phyloP scores from a whole-genome alignment of 2,888 invertebrate species.

The Sarcophaga rosellei region DNA sequence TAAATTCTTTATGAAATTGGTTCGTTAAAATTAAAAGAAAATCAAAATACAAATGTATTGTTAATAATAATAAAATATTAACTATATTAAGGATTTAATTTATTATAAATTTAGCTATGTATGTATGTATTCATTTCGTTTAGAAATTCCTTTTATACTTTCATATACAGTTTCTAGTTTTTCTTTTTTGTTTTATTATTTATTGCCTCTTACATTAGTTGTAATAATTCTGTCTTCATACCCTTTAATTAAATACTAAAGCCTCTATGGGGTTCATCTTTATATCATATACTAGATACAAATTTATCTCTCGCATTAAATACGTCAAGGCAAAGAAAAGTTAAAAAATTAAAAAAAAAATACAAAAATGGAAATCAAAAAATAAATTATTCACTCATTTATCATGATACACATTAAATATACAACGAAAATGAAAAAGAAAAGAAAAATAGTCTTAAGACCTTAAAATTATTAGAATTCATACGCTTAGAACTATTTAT shows the following conservation, averaged over 20 bases:
- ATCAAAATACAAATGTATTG: not conserved
- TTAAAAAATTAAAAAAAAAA: not conserved
- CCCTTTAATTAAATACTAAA: slow-evolving; percentile 45
- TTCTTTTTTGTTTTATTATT: no score
- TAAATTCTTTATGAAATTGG: not conserved
- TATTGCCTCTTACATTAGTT: slow-evolving; percentile 3
- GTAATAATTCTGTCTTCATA: slow-evolving; percentile 32
- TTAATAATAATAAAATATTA: not conserved
- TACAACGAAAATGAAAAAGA: not conserved
- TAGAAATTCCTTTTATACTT: not conserved
- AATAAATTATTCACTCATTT: slow-evolving; percentile 3
- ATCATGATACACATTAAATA: not conserved
- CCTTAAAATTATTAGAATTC: no score
- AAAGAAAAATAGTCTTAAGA: not conserved
- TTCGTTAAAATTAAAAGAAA: not conserved
- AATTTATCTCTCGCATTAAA: slow-evolving; percentile 55
- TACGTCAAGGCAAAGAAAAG: slow-evolving; percentile 52
- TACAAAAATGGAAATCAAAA: not conserved
- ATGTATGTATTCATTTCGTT: slow-evolving; percentile 2
- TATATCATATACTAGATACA: slow-evolving; percentile 48
- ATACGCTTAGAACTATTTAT: no score
- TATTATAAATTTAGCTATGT: not conserved
- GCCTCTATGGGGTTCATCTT: slow-evolving; percentile 53
- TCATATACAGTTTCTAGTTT: not conserved
- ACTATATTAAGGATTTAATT: slow-evolving; percentile 8